Percentiles rank a stretch among this genome's conserved stretches.
phyloP scores from a whole-genome alignment of 2,113 vertebrate species.

The Otolemur garnettii region DNA sequence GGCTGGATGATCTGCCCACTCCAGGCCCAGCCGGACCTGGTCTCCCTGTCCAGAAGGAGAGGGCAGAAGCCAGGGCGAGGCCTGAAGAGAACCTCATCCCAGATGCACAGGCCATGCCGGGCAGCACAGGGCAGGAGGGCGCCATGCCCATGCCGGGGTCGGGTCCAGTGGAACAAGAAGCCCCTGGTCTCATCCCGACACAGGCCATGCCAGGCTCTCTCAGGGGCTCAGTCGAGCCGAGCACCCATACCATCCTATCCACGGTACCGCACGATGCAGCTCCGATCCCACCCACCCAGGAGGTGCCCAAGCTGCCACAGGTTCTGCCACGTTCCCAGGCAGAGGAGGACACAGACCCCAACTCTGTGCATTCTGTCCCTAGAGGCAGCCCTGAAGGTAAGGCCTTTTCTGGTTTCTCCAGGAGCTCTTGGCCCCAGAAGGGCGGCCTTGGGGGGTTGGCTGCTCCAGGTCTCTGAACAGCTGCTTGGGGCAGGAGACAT shows the following conservation, averaged over 20 bases:
- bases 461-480: neutral
- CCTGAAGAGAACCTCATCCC: conserved; percentile 83
- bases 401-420: conserved; percentile 51
- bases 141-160: conserved; percentile 36
- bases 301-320: conserved; percentile 80
- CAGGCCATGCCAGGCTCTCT: conserved; percentile 50
- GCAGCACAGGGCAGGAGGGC: conserved; percentile 54
- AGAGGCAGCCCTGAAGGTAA: conserved; percentile 88
- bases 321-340: conserved; percentile 77
- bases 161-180: neutral
- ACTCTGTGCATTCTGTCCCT: conserved; percentile 84
- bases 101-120: conserved; percentile 80
- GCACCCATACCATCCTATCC: conserved; percentile 83
- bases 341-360: conserved; percentile 86
- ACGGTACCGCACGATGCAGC: conserved; percentile 77
- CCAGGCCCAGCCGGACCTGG: neutral
- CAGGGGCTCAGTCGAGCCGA: conserved; percentile 69
- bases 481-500: neutral
- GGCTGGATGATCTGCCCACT: neutral
- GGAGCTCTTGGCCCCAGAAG: neutral
- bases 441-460: neutral
- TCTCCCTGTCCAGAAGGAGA: conserved; percentile 16
- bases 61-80: conserved; percentile 53
- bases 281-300: conserved; percentile 72
- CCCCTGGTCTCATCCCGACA: accelerated